A percentile compares a stretch with the other conserved stretches of the same genome.
phyloP scores from a whole-genome alignment of 1,140 invertebrate species.

The Episyrphus balteatus region DNA sequence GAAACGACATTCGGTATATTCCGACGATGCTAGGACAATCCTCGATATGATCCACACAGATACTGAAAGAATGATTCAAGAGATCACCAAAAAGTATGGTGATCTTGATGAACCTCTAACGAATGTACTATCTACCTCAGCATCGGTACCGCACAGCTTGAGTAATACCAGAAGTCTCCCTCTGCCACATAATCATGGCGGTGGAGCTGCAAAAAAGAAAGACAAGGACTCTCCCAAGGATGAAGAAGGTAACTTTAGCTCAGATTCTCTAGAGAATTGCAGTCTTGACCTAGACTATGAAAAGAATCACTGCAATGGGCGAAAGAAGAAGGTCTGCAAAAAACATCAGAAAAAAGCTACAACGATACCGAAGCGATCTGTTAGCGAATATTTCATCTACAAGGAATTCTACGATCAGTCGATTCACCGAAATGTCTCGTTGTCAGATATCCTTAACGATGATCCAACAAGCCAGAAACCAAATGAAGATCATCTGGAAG shows the following conservation, averaged over 20 bases:
- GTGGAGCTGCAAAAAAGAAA: background rate
- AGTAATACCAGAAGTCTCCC: background rate
- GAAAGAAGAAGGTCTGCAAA: slow-evolving; percentile 30
- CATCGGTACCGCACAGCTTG: slow-evolving; percentile 17
- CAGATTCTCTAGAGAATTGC: slow-evolving; percentile 62
- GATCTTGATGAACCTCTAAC: slow-evolving; percentile 39
- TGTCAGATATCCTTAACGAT: slow-evolving; percentile 28
- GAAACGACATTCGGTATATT: slow-evolving; percentile 33
- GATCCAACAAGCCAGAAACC: slow-evolving; percentile 19
- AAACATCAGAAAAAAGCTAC: slow-evolving; percentile 38
- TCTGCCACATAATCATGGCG: too few species aligned
- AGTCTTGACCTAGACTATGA: slow-evolving; percentile 44
- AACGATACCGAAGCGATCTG: slow-evolving; percentile 46
- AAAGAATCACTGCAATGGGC: slow-evolving; percentile 37
- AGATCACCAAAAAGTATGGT: slow-evolving; percentile 48
- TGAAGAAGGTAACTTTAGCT: slow-evolving; percentile 59
- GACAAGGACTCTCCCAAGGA: slow-evolving; percentile 13
- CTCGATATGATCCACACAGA: slow-evolving; percentile 48
- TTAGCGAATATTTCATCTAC: slow-evolving; percentile 69
- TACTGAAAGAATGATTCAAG: slow-evolving; percentile 50
- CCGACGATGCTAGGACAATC: slow-evolving; percentile 46
- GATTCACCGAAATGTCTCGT: slow-evolving; percentile 27
- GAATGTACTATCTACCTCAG: slow-evolving; percentile 33
- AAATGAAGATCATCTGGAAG: slow-evolving; percentile 19
- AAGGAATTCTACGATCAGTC: slow-evolving; percentile 33